Evolutionary conservation across 2,113 vertebrate genomes (phyloP), one percentile per base, ranked within the genome.

Genomic region (Ammodytes marinus): DNA sequence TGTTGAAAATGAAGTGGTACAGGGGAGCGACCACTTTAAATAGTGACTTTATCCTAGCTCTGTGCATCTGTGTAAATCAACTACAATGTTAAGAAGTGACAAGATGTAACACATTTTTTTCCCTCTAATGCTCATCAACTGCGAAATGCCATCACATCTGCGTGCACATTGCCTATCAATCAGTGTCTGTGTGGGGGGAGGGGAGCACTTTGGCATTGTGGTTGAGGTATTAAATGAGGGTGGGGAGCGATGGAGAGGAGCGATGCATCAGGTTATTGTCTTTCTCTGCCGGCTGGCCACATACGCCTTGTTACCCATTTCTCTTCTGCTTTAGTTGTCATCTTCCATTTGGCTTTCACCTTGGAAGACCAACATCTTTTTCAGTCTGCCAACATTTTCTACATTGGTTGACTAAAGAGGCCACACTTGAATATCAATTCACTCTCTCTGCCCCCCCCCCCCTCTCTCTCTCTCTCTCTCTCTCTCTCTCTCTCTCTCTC

Each of bases 271-370:
- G 61, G 61, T 91, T 85, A 80, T 88, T 91, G 87, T 91, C 82
- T 91, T 71, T 61, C 68, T 85, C 84, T 50, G 83, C 58, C 74
- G 80, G 76, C 79, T 40, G 66, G 50, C 49, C 80, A 70, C 89
- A 86, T 84, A 81, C 60, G 27, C 79, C 61, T 82, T 76, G 77
- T 87, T 93, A 77, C 49, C 72, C 81, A 88, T 91, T 88, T 60
- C 81, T 90, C 80, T 78, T 84, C 83, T 78, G 74, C 67, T 73
- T 78, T 81, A 59, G 60, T 72, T 89, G 86, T 91, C 88, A 87
- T 91, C 82, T 90, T 83, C 70, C 54, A 75, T 84, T 90, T 83
- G 82, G 79, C 66, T 88, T 82, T 89, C 77, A 90, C 90, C 89
- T 89, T 91, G 86, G 84, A 80, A 74, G 82, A 39, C n/a, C n/a